Evolutionary conservation across 1,140 invertebrate genomes (phyloP), one percentile per base, ranked within the genome.

Genomic region (Dendrolimus kikuchii): DNA sequence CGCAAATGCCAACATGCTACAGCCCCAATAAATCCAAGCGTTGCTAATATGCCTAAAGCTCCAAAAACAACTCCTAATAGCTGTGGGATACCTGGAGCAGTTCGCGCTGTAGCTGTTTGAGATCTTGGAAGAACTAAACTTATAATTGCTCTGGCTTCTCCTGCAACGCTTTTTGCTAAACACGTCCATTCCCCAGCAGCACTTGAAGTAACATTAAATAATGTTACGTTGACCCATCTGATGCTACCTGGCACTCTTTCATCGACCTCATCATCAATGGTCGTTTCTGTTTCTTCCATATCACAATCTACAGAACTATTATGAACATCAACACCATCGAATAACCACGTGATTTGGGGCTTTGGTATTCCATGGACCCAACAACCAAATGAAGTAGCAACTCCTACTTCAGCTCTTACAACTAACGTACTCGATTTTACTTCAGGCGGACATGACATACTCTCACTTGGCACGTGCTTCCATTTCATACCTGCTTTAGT

Each of bases 311-410:
- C 60, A 7, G 77, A 74, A 60, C 70, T 82, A 54, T 85, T 85
- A 55, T 77, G 77, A 53, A 86, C 71, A 66, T 83, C 68, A 36
- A 78, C 66, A 51, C 95, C 94, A 68, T 96, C 94, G 46, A 94
- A 89, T 23, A 95, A 88, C 95, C 96, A 98, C 62, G 90, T 92
- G 5, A 96, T 91, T 73, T 92, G 90, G 1, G 96, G 95, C 70
- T 94, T 90, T 2, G 96, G 96, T 73, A 96, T 94, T 0, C 95
- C 95, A 38, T 88, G 91, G 0, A 95, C 92, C 57, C 91, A 89
- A 74, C 96, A 98, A 9, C 93, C 91, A 49, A 98, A 91, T 6
- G 93, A 94, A 39, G 80, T 74, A 6, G 79, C 63, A 8, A 77
- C 59, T n/a, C 83, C 83, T 42, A 84, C 62, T 71, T 86, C 83